A percentile compares a stretch with the other conserved stretches of the same genome.
phyloP scores from a whole-genome alignment of 2,888 invertebrate species.

The Steinernema carpocapsae region DNA sequence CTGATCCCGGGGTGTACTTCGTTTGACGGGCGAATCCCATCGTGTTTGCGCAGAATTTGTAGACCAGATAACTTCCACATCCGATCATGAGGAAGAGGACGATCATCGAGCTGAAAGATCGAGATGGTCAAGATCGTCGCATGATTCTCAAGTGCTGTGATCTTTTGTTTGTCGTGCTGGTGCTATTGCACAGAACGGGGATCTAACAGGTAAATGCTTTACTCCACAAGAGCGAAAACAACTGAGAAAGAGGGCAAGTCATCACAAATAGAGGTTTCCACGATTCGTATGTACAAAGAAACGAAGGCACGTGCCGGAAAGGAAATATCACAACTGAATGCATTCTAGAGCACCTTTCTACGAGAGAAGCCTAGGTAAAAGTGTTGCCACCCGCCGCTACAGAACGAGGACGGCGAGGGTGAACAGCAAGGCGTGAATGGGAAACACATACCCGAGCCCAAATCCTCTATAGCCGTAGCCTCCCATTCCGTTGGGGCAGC shows the following conservation, averaged over 20 bases:
- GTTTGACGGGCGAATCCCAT: slow-evolving; percentile 13
- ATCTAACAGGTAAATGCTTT: too few relatives aligned
- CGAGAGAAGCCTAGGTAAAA: too few relatives aligned
- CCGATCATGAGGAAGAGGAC: slow-evolving; percentile 25
- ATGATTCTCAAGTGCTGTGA: too few relatives aligned
- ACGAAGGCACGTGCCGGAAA: too few relatives aligned
- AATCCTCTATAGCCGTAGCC: slow-evolving; percentile 4
- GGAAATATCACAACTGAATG: too few relatives aligned
- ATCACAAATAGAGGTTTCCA: too few relatives aligned
- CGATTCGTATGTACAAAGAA: too few relatives aligned
- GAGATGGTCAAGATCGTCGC: not conserved
- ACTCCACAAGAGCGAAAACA: too few relatives aligned
- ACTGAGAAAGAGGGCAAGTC: too few relatives aligned
- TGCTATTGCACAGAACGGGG: too few relatives aligned
- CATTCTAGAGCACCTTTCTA: too few relatives aligned
- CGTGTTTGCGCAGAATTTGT: slow-evolving; percentile 32
- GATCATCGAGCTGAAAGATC: slow-evolving; percentile 25
- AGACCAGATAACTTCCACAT: slow-evolving; percentile 20
- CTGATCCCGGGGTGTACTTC: slow-evolving; percentile 10
- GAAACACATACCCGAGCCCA: slow-evolving; percentile 36
- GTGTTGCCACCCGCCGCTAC: not conserved
- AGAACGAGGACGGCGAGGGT: not conserved
- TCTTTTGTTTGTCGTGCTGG: too few relatives aligned
- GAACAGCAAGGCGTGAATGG: slow-evolving; percentile 14
- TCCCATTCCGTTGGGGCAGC: slow-evolving; percentile 50